Conservation (phyloP, 2,797 vertebrate genomes). For the Pampus argenteus region DNA sequence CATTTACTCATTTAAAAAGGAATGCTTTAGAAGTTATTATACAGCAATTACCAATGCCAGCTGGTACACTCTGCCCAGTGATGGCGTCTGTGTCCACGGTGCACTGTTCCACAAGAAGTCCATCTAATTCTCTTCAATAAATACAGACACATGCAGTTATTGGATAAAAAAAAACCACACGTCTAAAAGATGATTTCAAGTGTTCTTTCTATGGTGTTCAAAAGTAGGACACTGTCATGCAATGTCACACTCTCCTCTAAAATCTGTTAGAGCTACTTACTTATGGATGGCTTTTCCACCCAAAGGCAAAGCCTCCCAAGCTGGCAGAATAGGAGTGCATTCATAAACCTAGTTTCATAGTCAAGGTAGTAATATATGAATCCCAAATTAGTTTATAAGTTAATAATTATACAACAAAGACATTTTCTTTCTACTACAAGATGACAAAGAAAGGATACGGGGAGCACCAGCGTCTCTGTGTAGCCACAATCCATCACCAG, state of each 20-base stretch:
- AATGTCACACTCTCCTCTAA: constrained; percentile 9
- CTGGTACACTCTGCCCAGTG: constrained; percentile 91
- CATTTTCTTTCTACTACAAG: background rate
- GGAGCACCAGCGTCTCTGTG: constrained; percentile 94
- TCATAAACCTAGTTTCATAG: constrained; percentile 90
- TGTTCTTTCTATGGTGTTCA: background rate
- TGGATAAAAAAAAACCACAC: background rate
- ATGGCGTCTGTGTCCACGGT: constrained; percentile 91
- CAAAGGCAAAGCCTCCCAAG: constrained; percentile 96
- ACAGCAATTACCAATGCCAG: constrained; percentile 87
- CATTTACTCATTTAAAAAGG: constrained; percentile 3
- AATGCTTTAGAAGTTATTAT: background rate
- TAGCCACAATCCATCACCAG: constrained; percentile 98
- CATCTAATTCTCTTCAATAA: constrained; percentile 89
- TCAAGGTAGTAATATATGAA: constrained; percentile 72
- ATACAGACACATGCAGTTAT: constrained; percentile 20
- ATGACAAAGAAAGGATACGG: constrained; percentile 89
- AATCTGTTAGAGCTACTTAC: constrained; percentile 83
- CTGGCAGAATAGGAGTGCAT: constrained; percentile 93
- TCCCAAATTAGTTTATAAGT: background rate
- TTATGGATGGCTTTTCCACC: constrained; percentile 97
- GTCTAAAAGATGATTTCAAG: background rate
- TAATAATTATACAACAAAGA: background rate
- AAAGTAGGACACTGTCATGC: constrained; percentile 1
- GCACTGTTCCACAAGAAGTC: constrained; percentile 92